These are phyloP conservation scores for Phainopepla nitens DNA, from an alignment of 2,113 vertebrate genomes.

Conservation along the genomic window DNA sequence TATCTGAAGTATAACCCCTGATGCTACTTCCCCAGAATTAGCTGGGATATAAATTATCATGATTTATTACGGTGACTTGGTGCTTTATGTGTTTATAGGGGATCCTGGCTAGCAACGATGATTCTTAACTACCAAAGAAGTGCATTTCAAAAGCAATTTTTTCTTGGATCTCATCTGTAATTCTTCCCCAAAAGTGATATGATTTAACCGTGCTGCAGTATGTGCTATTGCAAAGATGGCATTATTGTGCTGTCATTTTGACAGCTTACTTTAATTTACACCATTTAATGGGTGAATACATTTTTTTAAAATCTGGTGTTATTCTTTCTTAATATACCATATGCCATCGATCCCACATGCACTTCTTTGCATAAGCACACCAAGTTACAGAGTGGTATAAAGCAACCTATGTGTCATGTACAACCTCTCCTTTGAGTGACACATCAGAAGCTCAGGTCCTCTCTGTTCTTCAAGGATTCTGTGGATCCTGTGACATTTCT, in stretches of 20 bases:
- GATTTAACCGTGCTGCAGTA: slow-evolving; percentile 59
- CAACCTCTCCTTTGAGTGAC: slow-evolving; percentile 28
- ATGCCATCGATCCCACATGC: slow-evolving; percentile 59
- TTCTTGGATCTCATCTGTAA: slow-evolving; percentile 66
- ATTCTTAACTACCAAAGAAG: slow-evolving; percentile 64
- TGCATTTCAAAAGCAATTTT: slow-evolving; percentile 61
- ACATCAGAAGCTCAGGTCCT: slow-evolving; percentile 15
- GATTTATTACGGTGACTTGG: slow-evolving; percentile 70
- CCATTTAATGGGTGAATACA: slow-evolving; percentile 69
- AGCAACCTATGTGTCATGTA: slow-evolving; percentile 49
- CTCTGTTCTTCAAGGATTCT: neutral
- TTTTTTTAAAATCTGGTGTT: slow-evolving; percentile 59
- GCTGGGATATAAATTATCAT: slow-evolving; percentile 75
- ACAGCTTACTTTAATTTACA: slow-evolving; percentile 75
- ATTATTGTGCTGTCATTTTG: slow-evolving; percentile 71
- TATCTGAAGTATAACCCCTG: slow-evolving; percentile 71
- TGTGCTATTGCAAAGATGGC: slow-evolving; percentile 64
- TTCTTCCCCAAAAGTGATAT: slow-evolving; percentile 61
- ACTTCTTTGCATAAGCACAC: slow-evolving; percentile 42
- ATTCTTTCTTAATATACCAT: slow-evolving; percentile 70
- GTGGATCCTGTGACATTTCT: neutral
- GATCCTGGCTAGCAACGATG: slow-evolving; percentile 64
- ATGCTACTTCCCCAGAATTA: slow-evolving; percentile 71
- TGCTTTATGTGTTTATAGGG: slow-evolving; percentile 60
- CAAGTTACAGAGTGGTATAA: slow-evolving; percentile 8